Evolutionary conservation across 2,113 vertebrate species (phyloP).

Genomic region (Odontophorus gujanensis): DNA sequence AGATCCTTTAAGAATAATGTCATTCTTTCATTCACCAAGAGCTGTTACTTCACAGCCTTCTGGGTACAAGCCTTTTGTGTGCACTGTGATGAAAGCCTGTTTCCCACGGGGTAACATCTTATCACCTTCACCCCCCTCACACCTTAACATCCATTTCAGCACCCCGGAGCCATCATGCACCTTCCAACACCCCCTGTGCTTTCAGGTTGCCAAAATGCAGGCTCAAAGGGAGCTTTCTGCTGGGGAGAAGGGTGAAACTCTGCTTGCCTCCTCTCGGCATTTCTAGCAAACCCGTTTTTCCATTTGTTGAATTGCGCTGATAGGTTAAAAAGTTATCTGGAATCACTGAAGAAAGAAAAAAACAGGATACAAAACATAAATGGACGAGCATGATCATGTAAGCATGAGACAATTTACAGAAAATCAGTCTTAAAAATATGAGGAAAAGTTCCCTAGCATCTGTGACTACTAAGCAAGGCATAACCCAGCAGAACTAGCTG

Average conservation of each 20-base stretch:
- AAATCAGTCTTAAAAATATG: not conserved
- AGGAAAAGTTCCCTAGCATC: not conserved
- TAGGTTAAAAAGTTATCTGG: not conserved
- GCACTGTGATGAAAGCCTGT: not conserved
- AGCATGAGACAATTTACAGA: not conserved
- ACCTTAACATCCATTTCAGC: not conserved
- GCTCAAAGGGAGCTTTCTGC: not conserved
- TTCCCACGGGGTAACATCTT: not conserved
- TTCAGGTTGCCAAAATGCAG: not conserved
- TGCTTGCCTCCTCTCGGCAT: not conserved
- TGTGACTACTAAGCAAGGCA: not conserved
- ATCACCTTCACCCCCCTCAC: not conserved
- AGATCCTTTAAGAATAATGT: not conserved
- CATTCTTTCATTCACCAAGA: not conserved
- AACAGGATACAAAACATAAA: not conserved
- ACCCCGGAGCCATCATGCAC: not conserved
- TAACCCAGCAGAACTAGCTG: constrained; percentile 21
- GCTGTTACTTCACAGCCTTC: not conserved
- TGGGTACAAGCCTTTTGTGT: not conserved
- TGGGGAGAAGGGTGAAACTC: accelerated
- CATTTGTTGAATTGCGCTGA: not conserved
- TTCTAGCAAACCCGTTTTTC: not conserved
- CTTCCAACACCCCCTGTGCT: not conserved
- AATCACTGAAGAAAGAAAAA: not conserved
- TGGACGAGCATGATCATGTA: not conserved